Evolutionary conservation across 2,888 invertebrate genomes (phyloP).

Genomic region (Sisyra nigra): DNA sequence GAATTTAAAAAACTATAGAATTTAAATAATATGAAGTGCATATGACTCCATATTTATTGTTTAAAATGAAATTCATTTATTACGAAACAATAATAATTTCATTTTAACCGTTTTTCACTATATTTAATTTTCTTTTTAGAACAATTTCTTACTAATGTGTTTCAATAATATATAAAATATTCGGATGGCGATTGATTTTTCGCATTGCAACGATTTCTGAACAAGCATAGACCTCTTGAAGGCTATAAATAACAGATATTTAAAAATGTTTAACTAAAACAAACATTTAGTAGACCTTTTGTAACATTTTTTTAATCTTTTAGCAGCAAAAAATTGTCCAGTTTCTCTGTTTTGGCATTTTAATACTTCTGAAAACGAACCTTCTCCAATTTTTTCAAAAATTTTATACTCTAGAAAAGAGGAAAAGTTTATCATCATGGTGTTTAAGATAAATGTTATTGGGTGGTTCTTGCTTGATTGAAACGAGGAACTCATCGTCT

Average conservation of each 20-base stretch:
- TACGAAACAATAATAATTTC: too few relatives aligned
- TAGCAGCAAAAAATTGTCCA: slow-evolving; percentile 40
- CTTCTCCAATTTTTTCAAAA: slow-evolving; percentile 48
- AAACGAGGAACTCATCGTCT: too few relatives aligned
- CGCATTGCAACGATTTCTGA: slow-evolving; percentile 44
- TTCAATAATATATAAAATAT: slow-evolving; percentile 43
- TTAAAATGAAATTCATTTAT: too few relatives aligned
- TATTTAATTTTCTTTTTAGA: too few relatives aligned
- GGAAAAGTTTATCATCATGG: background rate
- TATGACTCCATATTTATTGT: too few relatives aligned
- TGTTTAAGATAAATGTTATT: background rate
- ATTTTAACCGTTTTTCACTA: too few relatives aligned
- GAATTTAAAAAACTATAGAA: background rate
- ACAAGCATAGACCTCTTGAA: slow-evolving; percentile 30
- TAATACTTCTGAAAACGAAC: slow-evolving; percentile 50
- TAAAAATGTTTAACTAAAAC: background rate
- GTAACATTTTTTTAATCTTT: slow-evolving; percentile 42
- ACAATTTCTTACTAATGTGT: slow-evolving; percentile 47
- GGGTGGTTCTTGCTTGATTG: too few relatives aligned
- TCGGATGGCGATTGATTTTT: slow-evolving; percentile 39
- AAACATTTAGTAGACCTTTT: slow-evolving; percentile 32
- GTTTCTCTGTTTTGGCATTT: slow-evolving; percentile 42
- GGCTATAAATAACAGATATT: slow-evolving; percentile 20
- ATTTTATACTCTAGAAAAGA: slow-evolving; percentile 38
- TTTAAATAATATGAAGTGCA: too few relatives aligned